phyloP scores from a whole-genome alignment of 2,888 invertebrate genomes.

The Drosophila diplacantha region DNA sequence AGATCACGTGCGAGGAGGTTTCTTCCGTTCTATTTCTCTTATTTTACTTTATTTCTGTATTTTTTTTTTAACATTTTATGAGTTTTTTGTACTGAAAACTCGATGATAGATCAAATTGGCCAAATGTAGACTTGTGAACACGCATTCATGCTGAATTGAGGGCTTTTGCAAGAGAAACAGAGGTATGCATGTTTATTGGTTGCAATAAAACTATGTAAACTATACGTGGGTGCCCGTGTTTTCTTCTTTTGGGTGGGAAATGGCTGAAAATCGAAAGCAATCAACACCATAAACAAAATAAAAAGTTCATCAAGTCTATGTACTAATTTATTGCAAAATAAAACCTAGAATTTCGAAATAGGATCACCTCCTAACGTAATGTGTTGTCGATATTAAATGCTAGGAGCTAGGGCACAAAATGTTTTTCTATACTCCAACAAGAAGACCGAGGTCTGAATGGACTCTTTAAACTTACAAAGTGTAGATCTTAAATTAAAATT shows the following conservation, averaged over 20 bases:
- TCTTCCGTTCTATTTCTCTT: constrained; percentile 4
- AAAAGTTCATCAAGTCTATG: too few relatives aligned
- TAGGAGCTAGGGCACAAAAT: not conserved
- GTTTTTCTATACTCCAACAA: not conserved
- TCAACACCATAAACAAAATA: not conserved
- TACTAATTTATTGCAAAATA: not conserved
- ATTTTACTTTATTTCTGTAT: constrained; percentile 5
- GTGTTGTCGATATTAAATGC: not conserved
- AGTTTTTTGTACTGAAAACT: constrained; percentile 15
- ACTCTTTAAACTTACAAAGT: not conserved
- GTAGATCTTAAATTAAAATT: not conserved
- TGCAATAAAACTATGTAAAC: constrained; percentile 56
- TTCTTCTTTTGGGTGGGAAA: not conserved
- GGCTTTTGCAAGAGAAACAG: constrained; percentile 22
- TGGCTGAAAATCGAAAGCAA: not conserved
- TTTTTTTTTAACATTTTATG: constrained; percentile 21
- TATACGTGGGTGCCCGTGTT: not conserved
- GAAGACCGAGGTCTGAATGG: too few relatives aligned
- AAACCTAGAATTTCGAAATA: not conserved
- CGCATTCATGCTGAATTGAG: constrained; percentile 52
- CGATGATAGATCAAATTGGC: constrained; percentile 17
- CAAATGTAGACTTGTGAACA: constrained; percentile 25
- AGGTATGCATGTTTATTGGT: constrained; percentile 54
- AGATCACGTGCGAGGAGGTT: constrained; percentile 5
- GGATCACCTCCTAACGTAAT: not conserved